A percentile compares a stretch with the other conserved stretches of the same genome.
phyloP scores from a whole-genome alignment of 2,888 invertebrate genomes.

The Tortricodes alternella region DNA sequence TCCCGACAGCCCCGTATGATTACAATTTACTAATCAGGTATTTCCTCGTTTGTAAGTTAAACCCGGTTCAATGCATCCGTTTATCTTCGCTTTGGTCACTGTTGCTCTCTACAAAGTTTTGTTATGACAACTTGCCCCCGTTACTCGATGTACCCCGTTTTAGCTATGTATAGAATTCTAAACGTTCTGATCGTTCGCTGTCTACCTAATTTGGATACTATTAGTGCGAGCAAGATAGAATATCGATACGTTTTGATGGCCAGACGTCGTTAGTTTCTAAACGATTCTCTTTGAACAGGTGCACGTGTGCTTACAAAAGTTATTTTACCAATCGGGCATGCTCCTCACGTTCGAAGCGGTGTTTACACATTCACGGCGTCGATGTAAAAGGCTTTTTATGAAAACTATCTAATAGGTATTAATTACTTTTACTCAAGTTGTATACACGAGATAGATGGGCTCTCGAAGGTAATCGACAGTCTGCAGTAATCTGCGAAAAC shows the following conservation, averaged over 20 bases:
- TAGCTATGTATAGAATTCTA: constrained; percentile 20
- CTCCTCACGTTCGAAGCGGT: constrained; percentile 48
- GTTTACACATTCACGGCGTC: constrained; percentile 42
- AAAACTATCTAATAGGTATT: constrained; percentile 30
- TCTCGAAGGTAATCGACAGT: constrained; percentile 8
- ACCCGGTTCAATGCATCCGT: constrained; percentile 16
- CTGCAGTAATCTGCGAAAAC: too few relatives aligned
- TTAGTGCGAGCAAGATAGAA: constrained; percentile 24
- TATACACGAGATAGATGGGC: constrained; percentile 3
- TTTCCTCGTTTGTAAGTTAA: constrained; percentile 29
- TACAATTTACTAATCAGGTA: constrained; percentile 13
- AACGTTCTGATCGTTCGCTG: constrained; percentile 21
- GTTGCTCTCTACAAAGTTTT: constrained; percentile 33
- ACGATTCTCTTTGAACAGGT: constrained; percentile 74
- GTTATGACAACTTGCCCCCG: constrained; percentile 36
- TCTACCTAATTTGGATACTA: constrained; percentile 15
- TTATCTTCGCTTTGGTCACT: constrained; percentile 29
- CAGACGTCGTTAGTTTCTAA: constrained; percentile 43
- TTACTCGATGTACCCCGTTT: constrained; percentile 8
- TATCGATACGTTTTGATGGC: constrained; percentile 1
- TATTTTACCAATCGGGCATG: constrained; percentile 60
- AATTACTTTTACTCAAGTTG: constrained; percentile 29
- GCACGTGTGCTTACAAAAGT: constrained; percentile 67
- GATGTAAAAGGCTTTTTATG: constrained; percentile 35
- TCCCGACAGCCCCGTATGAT: constrained; percentile 7